Conservation (phyloP, 2,888 invertebrate genomes). For the Meliscaeva auricollis region DNA sequence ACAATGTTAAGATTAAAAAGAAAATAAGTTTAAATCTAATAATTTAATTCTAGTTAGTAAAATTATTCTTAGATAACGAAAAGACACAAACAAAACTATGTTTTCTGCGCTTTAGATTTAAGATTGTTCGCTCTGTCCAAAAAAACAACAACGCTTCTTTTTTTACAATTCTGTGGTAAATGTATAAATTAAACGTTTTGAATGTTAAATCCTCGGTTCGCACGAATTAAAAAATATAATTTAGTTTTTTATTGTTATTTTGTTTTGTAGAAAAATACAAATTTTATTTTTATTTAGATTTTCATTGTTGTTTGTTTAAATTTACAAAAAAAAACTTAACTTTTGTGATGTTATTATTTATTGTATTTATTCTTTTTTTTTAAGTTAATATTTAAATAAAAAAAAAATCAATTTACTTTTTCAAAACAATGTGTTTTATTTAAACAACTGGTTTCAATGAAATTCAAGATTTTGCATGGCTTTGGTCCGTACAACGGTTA, state of each 20-base stretch:
- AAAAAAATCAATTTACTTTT: conserved; percentile 75
- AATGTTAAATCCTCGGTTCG: conserved; percentile 33
- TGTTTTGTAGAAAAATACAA: not conserved
- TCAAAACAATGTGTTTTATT: conserved; percentile 72
- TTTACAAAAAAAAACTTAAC: conserved; percentile 31
- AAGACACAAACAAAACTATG: conserved; percentile 57
- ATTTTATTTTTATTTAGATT: conserved; percentile 24
- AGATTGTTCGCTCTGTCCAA: conserved; percentile 39
- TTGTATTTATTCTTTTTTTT: conserved; percentile 52
- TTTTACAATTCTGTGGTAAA: conserved; percentile 40
- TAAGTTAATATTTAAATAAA: conserved; percentile 71
- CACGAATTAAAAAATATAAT: conserved; percentile 24
- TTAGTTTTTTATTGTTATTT: conserved; percentile 42
- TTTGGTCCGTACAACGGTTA: no score
- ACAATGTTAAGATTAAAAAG: conserved; percentile 43
- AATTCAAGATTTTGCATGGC: no score
- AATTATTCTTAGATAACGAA: conserved; percentile 65
- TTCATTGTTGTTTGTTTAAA: conserved; percentile 24
- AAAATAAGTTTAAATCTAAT: conserved; percentile 36
- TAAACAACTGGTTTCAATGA: not conserved
- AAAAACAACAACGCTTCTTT: conserved; percentile 34
- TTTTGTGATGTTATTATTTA: conserved; percentile 68
- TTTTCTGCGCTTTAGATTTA: conserved; percentile 58
- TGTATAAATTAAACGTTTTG: conserved; percentile 29
- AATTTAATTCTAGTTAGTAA: conserved; percentile 58